These are phyloP conservation scores for Cephus rjabovi DNA, from an alignment of 2,888 invertebrate species.

Conservation along the genomic window DNA sequence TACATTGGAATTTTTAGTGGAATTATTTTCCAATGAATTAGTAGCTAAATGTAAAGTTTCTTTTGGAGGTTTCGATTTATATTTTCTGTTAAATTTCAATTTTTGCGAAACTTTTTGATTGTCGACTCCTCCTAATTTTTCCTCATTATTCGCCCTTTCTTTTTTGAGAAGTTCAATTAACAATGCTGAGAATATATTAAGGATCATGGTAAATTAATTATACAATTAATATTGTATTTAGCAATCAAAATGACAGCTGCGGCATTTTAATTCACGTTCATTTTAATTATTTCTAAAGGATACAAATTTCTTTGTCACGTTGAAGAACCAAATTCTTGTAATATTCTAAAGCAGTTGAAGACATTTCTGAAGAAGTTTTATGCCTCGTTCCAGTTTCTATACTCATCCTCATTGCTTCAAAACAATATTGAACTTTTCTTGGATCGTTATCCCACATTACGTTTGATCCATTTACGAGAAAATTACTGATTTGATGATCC, in stretches of 20 bases:
- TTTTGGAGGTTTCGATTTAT: neutral
- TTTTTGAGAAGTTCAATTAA: conserved; percentile 41
- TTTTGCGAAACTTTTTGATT: neutral
- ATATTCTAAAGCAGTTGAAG: conserved; percentile 39
- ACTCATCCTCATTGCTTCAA: conserved; percentile 35
- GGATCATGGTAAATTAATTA: neutral
- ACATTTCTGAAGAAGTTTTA: conserved; percentile 15
- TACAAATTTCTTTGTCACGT: conserved; percentile 65
- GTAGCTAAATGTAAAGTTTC: neutral
- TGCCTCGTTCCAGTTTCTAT: conserved; percentile 14
- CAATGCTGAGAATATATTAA: conserved; percentile 29
- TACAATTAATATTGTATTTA: neutral
- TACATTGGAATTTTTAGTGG: neutral
- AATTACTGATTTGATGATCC: conserved; percentile 42
- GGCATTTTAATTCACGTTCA: neutral
- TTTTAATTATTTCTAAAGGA: conserved; percentile 39
- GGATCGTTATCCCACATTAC: conserved; percentile 50
- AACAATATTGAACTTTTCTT: conserved; percentile 58
- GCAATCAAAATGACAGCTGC: neutral
- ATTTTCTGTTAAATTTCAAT: neutral
- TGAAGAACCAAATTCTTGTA: conserved; percentile 56
- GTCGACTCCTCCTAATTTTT: neutral
- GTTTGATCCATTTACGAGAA: conserved; percentile 41
- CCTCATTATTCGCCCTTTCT: conserved; percentile 21
- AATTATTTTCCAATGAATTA: neutral